Evolutionary conservation across 2,888 invertebrate species (phyloP), one percentile per base, ranked within the genome.

Genomic region (Didymodactylos carnosus): DNA sequence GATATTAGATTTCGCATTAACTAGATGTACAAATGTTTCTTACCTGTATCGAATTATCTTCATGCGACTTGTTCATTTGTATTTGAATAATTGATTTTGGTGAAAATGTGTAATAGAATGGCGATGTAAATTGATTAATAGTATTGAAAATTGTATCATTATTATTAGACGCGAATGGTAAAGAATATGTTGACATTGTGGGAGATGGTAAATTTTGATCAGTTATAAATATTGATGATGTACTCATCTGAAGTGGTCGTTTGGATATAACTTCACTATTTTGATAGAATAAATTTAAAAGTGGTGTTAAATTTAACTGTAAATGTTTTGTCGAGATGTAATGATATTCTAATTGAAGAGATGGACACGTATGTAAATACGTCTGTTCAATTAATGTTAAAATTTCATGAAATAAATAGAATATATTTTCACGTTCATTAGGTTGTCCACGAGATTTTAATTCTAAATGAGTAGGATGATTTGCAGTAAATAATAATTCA

Each of bases 341-440:
- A 62, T 71, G 25, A 14, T 70, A 39, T 81, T 89, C 88, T 23
- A 88, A 80, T 72, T 87, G 80, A 78, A 89, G 83, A 19, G 88
- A 89, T 2, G 90, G 89, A 77, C 88, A 88, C 70, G 89, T 86
- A 78, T 87, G 86, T 71, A 85, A 82, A 39, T 89, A 82, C 14
- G 88, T 87, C 81, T 87, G 86, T 78, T 88, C 87, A 35, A 88
- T 84, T 69, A 88, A 86, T 73, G 86, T 86, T 23, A 88, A 82
- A 76, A 89, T 85, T 78, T 89, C 88, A 78, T 88, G 88, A 76
- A 89, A 83, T 80, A 90, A 88, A 78, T 88, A 88, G 80, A 89
- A 90, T 69, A 83, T 75, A 6, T 78, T 78, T 19, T 79, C 79
- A 25, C 78, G 76, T 49, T 78, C 76, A 27, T 86, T 85, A 23